Percentiles rank a stretch among this genome's conserved stretches.
Evolutionary conservation across 2,113 vertebrate species (phyloP).

Genomic region (Naja naja): DNA sequence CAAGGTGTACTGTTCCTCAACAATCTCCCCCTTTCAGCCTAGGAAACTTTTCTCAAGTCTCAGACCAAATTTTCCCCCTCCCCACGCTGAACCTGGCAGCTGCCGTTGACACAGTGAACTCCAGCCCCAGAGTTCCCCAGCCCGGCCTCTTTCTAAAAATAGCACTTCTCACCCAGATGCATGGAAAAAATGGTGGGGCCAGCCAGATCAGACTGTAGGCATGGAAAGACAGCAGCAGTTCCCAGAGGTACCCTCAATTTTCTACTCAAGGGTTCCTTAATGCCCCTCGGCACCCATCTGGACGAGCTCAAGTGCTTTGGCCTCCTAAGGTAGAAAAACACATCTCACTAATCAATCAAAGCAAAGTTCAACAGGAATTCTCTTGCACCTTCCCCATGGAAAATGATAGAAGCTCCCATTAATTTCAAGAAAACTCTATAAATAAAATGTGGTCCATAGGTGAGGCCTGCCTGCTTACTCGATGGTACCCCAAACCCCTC

Average conservation of each 20-base stretch:
- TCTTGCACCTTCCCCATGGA: not conserved
- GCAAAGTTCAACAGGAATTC: not conserved
- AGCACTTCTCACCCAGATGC: slow-evolving; percentile 31
- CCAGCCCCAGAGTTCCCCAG: slow-evolving; percentile 23
- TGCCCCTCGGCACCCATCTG: not conserved
- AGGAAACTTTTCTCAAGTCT: not conserved
- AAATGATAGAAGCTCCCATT: not conserved
- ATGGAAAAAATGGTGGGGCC: slow-evolving; percentile 12
- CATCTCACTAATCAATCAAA: too few species aligned
- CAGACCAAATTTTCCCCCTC: not conserved
- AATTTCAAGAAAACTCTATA: not conserved
- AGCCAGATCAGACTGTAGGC: not conserved
- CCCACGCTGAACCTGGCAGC: slow-evolving; percentile 9
- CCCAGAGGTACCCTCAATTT: not conserved
- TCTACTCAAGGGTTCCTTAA: not conserved
- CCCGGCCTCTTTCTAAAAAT: slow-evolving; percentile 38
- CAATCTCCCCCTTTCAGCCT: not conserved
- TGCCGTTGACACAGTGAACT: slow-evolving; percentile 29
- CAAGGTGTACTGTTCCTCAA: not conserved
- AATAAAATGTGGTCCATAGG: not conserved
- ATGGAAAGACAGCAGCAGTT: not conserved
- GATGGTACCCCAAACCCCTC: not conserved
- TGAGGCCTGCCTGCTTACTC: not conserved
- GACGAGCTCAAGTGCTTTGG: not conserved
- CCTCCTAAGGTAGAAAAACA: not conserved